A percentile compares a stretch with the other conserved stretches of the same genome.
These are phyloP conservation scores for Sabatieria punctata DNA, from an alignment of 2,888 invertebrate genomes.

Conservation along the genomic window DNA sequence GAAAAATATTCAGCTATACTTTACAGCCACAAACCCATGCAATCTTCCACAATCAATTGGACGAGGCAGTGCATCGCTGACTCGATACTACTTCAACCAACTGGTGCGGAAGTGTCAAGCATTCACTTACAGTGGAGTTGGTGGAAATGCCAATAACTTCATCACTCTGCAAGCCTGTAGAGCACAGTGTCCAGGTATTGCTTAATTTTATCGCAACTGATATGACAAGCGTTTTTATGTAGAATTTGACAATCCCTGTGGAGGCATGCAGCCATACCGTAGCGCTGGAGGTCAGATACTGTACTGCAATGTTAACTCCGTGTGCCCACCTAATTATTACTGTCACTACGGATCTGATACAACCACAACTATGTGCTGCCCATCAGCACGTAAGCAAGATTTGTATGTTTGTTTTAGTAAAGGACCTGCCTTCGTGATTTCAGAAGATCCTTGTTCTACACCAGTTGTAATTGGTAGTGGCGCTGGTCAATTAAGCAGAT, in stretches of 20 bases:
- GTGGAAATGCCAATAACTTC: constrained; percentile 22
- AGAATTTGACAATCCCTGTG: constrained; percentile 7
- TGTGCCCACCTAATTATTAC: constrained; percentile 7
- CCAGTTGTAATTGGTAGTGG: constrained; percentile 11
- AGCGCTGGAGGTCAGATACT: constrained; percentile 2
- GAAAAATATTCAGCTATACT: too few relatives aligned
- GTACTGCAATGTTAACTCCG: constrained; percentile 1
- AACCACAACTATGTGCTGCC: constrained; percentile 9
- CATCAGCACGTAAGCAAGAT: background rate
- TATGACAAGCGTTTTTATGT: background rate
- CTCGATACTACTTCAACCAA: constrained; percentile 15
- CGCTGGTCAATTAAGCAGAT: constrained; percentile 8
- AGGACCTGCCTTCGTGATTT: too few relatives aligned
- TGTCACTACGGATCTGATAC: constrained; percentile 9
- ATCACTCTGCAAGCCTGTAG: constrained; percentile 14
- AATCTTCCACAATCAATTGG: constrained; percentile 5
- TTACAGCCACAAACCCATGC: constrained; percentile 9
- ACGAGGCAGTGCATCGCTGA: background rate
- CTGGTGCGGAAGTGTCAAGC: constrained; percentile 15
- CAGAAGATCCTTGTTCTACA: constrained; percentile 10
- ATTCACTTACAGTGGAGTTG: constrained; percentile 18
- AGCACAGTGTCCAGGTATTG: constrained; percentile 16
- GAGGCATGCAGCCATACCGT: constrained; percentile 9
- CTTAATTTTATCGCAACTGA: background rate
- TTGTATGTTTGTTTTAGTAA: too few relatives aligned